Evolutionary conservation across 2,113 vertebrate species (phyloP).

Genomic region (Rana temporaria): DNA sequence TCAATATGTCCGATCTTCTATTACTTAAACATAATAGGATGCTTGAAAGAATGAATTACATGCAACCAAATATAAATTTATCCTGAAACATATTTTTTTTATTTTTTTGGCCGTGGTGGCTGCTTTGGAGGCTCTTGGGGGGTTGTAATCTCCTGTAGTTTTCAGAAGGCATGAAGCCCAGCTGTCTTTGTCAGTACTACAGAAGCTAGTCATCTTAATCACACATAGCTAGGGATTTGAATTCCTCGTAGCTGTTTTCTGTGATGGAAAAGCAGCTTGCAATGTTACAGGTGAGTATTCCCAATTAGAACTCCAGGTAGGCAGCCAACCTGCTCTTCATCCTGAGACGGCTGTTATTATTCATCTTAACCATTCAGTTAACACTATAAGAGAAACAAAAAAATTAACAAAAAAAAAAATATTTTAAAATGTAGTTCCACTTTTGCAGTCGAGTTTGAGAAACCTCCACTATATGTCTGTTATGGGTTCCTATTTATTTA

Average conservation of each 20-base stretch:
- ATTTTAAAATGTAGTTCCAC: background rate
- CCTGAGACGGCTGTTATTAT: background rate
- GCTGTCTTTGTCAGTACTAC: constrained; percentile 12
- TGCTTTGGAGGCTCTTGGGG: background rate
- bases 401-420: background rate
- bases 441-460: background rate
- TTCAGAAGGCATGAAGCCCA: background rate
- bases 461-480: background rate
- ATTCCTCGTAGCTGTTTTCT: constrained; percentile 33
- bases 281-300: constrained; percentile 36
- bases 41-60: constrained; percentile 13
- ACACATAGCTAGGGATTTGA: constrained; percentile 24
- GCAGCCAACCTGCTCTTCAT: background rate
- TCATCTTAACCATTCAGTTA: constrained; percentile 13
- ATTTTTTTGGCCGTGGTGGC: background rate
- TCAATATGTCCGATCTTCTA: background rate
- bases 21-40: constrained; percentile 8
- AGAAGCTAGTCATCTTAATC: constrained; percentile 28
- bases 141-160: constrained; percentile 11
- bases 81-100: background rate
- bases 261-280: constrained; percentile 33
- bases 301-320: constrained; percentile 30
- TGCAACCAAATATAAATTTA: constrained; percentile 1
- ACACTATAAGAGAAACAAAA: background rate
- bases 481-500: too few relatives aligned